Percentiles rank a stretch among this genome's conserved stretches.
phyloP scores from a whole-genome alignment of 2,797 vertebrate species.

The Gephyroberyx darwinii region DNA sequence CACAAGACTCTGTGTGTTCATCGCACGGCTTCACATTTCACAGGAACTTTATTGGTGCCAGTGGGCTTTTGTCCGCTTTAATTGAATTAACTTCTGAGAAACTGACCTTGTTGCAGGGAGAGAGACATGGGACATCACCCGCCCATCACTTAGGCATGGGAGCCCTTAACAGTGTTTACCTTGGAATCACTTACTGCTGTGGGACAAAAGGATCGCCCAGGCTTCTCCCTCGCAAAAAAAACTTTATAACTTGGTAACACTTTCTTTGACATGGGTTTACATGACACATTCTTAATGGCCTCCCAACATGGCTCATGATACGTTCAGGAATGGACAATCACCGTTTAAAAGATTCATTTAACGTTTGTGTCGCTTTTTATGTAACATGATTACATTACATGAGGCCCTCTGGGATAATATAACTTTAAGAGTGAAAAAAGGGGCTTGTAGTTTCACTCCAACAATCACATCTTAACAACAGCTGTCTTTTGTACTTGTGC shows the following conservation, averaged over 20 bases:
- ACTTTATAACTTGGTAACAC: constrained; percentile 45
- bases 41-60: constrained; percentile 66
- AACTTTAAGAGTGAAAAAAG: background rate
- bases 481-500: background rate
- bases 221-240: constrained; percentile 5
- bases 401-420: background rate
- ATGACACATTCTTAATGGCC: constrained; percentile 20
- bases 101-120: constrained; percentile 56
- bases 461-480: background rate
- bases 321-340: constrained; percentile 8
- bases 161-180: constrained; percentile 61
- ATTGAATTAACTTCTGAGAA: constrained; percentile 74
- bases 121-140: constrained; percentile 48
- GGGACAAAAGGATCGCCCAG: constrained; percentile 6
- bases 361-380: background rate
- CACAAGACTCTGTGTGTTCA: constrained; percentile 52
- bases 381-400: background rate
- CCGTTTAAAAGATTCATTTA: background rate
- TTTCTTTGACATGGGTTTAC: constrained; percentile 22
- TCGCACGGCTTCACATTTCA: constrained; percentile 62
- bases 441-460: background rate
- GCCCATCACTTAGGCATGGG: constrained; percentile 37
- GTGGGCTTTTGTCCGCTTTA: constrained; percentile 70
- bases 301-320: constrained; percentile 2
- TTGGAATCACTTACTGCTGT: constrained; percentile 37